Base-by-base conservation (phyloP, 2,797 vertebrate species). In the Sorex maritimensis region DNA sequence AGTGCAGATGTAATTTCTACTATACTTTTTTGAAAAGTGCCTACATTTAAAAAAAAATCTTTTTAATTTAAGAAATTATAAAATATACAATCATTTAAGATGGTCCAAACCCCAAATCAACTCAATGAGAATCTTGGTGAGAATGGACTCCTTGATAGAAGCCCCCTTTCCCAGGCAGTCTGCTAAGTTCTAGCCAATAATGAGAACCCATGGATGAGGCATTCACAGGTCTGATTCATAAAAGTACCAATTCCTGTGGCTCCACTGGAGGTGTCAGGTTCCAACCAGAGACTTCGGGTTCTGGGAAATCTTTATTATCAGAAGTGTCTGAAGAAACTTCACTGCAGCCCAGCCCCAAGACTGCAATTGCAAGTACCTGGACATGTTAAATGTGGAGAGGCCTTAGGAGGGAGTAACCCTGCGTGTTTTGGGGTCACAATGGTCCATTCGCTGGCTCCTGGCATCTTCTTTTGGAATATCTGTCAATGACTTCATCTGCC, bases 321-420 rank as follows among this genome's bases (percentile, higher is more conserved):
- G 68, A 83, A 92, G 11, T 26, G 87, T 92, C 28, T 41, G n/a
- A 90, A 81, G 49, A 44, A 93, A 92, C 23, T 34, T 17, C 84
- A 52, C 9, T 46, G 24, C 19, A 85, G 28, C 26, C 28, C 86
- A 30, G n/a, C 9, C 49, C 77, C 72, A 89, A 89, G 34, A 13
- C 24, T 38, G 4, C 9, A 30, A 63, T 85, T 80, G 78, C 63
- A 13, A 84, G 86, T 81, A 86, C 69, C 41, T 24, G 92, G 44
- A 14, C 38, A 73, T 11, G 8, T 73, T 68, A 73, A 34, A 44
- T 46, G 21, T 61, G 79, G 65, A 13, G 65, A 61, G 69, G 3
- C 30, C 69, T 86, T 81, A 77, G 52, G 19, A 74, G 89, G 73
- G 4, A 10, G 87, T 69, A 34, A 17, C n/a, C 77, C 63, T 44